Evolutionary conservation across 92 coral and sea anemone species (phyloP), one percentile per base, ranked within the genome.

Genomic region (Bergia puertoricense): DNA sequence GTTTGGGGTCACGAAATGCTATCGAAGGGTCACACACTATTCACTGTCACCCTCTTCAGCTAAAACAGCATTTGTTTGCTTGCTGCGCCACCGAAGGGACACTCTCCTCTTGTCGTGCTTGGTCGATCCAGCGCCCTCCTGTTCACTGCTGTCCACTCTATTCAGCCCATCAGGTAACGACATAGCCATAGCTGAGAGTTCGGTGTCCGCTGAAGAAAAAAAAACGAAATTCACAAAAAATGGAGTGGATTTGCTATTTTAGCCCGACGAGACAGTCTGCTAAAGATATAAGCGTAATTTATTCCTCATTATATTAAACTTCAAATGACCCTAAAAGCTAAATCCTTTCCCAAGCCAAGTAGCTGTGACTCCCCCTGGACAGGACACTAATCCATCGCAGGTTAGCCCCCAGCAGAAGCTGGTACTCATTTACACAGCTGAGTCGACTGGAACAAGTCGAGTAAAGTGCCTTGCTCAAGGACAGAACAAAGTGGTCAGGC

Each of bases 101-200:
- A 95, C 67, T 45, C 96, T 51, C 88, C 66, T 89, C 85, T 88
- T 95, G 76, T 95, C 96, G 36, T 93, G 94, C 13, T 91, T 90
- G 2, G 91, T 85, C 4, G 85, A 82, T 38, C 81, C 87, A 14
- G 83, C 71, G n/a, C 87, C 93, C 73, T 91, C 88, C 45, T 57
- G 81, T 8, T 88, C 88, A 42, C 85, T 67, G 42, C 81, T 86
- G 45, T 85, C 88, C 78, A 97, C 93, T 88, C 90, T 91, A 91
- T 97, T 85, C 57, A 97, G 92, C 50, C 95, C 99, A 68, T 97
- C 99, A 20, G 99, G 99, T 45, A 95, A 92, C 4, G 99, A 97
- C 85, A 93, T 81, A 11, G 98, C 94, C 37, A 94, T 39, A 41
- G 94, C 80, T 7, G 94, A 50, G 45, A 89, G 46, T 56, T 94